These are phyloP conservation scores for Eupithecia subumbrata DNA, from an alignment of 2,888 invertebrate species.

Conservation along the genomic window DNA sequence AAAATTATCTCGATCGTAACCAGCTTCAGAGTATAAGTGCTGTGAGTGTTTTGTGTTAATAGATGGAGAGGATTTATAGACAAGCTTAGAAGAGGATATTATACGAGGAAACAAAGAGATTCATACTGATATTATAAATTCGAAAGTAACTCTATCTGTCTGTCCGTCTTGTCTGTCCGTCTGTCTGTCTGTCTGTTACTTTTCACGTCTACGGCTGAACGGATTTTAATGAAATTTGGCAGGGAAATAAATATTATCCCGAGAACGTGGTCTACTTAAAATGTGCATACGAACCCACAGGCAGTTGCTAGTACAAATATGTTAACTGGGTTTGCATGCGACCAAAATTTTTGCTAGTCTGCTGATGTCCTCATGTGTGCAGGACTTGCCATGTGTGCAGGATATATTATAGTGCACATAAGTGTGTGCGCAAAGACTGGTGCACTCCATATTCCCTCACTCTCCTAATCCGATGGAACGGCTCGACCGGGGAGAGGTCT, in stretches of 20 bases:
- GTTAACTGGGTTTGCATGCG: neutral
- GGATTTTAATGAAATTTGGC: neutral
- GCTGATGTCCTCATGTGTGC: too few species aligned
- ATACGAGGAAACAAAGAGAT: neutral
- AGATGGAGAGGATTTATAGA: neutral
- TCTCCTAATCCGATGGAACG: neutral
- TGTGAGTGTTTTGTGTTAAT: conserved; percentile 11
- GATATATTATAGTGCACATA: neutral
- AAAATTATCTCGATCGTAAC: conserved; percentile 60
- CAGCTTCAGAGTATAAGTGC: conserved; percentile 26
- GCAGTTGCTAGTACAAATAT: neutral
- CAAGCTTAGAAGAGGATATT: neutral
- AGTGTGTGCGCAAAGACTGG: neutral
- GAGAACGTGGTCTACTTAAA: too few species aligned
- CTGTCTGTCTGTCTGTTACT: too few species aligned
- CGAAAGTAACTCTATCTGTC: too few species aligned
- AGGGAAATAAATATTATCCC: too few species aligned
- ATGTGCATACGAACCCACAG: too few species aligned
- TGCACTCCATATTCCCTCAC: neutral
- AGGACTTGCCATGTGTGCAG: neutral
- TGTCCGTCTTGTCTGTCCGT: too few species aligned
- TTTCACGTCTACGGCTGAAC: too few species aligned
- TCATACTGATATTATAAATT: too few species aligned
- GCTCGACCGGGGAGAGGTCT: neutral
- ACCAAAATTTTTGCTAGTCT: neutral